These are phyloP conservation scores for Galeopterus variegatus DNA, from an alignment of 2,113 vertebrate genomes.

Conservation along the genomic window DNA sequence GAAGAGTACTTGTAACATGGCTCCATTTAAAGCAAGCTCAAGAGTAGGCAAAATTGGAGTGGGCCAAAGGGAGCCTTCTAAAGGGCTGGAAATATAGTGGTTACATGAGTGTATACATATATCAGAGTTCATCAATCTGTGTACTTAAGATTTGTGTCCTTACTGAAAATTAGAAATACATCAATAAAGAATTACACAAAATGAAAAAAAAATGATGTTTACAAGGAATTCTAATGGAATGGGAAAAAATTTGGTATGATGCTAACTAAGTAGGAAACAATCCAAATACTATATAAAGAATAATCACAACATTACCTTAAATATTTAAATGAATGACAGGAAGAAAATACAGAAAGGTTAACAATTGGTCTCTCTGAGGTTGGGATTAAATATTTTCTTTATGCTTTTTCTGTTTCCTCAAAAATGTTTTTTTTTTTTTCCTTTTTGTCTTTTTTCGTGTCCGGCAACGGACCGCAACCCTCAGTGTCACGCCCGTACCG, in stretches of 20 bases:
- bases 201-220: not conserved
- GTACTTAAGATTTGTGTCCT: not conserved
- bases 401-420: slow-evolving; percentile 25
- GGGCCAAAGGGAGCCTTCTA: not conserved
- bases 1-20: not conserved
- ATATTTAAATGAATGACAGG: not conserved
- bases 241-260: not conserved
- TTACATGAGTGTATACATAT: not conserved
- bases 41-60: not conserved
- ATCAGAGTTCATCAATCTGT: not conserved
- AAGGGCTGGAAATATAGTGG: not conserved
- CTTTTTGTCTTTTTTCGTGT: too few relatives aligned
- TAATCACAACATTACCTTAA: slow-evolving; percentile 25
- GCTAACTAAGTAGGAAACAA: not conserved
- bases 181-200: not conserved
- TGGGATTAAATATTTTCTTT: slow-evolving; percentile 11
- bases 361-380: not conserved
- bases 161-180: not conserved
- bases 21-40: not conserved
- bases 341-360: slow-evolving; percentile 51
- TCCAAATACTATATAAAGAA: slow-evolving; percentile 41
- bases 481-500: too few relatives aligned
- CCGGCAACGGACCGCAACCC: too few relatives aligned
- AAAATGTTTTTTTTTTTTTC: slow-evolving; percentile 46
- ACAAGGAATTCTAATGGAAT: slow-evolving; percentile 41